phyloP scores from a whole-genome alignment of 2,888 invertebrate species.

The Amphiduros pacificus region DNA sequence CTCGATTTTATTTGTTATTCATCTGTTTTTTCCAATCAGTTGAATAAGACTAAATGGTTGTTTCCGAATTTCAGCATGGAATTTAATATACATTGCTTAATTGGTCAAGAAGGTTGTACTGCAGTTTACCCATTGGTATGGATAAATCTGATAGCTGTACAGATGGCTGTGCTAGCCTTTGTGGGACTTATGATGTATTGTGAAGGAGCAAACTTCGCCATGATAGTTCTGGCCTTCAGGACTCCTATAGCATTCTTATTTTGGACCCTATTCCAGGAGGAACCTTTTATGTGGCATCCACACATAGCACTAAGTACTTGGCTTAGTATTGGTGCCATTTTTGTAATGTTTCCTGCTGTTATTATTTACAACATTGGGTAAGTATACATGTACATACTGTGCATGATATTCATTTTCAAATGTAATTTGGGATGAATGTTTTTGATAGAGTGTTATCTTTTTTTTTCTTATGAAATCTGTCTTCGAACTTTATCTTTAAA shows the following conservation, averaged over 20 bases:
- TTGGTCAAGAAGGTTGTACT: not conserved
- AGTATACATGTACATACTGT: no score
- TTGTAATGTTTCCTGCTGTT: constrained; percentile 37
- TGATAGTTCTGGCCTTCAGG: constrained; percentile 39
- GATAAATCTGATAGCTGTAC: constrained; percentile 26
- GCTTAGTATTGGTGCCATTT: constrained; percentile 38
- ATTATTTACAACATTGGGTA: constrained; percentile 32
- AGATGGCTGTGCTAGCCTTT: constrained; percentile 31
- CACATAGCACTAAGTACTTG: constrained; percentile 39
- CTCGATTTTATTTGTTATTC: no score
- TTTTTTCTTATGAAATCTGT: no score
- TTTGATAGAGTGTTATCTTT: no score
- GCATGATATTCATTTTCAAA: no score
- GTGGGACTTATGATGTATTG: constrained; percentile 36
- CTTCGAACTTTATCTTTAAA: no score
- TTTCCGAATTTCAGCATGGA: no score
- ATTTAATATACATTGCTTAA: not conserved
- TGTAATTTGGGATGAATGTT: no score
- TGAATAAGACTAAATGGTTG: no score
- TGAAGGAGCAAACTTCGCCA: constrained; percentile 43
- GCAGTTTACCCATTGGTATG: constrained; percentile 30
- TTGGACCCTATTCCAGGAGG: constrained; percentile 41
- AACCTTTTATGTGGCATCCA: constrained; percentile 39
- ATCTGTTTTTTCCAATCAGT: no score
- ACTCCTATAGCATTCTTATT: constrained; percentile 40